phyloP scores from a whole-genome alignment of 1,140 invertebrate species.

The Amyelois transitella region DNA sequence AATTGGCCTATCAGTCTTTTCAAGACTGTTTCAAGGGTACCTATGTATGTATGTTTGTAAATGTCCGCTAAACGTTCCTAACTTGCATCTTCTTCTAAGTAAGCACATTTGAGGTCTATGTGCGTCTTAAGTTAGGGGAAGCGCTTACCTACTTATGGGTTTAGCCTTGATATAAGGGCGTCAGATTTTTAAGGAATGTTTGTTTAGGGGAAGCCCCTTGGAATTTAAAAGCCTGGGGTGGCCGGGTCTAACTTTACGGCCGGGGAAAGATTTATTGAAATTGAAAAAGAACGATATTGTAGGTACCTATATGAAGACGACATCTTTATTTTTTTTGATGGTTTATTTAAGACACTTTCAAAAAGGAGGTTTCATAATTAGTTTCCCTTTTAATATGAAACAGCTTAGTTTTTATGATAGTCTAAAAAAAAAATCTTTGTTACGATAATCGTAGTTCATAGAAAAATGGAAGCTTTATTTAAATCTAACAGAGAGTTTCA shows the following conservation, averaged over 20 bases:
- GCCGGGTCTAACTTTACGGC: not conserved
- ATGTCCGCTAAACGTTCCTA: not conserved
- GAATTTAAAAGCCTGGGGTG: slow-evolving; percentile 10
- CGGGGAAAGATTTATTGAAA: not conserved
- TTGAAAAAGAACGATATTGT: not conserved
- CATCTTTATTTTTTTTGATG: not conserved
- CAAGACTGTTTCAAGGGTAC: no score
- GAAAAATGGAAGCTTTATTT: no score
- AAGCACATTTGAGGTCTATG: slow-evolving; percentile 7
- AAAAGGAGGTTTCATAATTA: no score
- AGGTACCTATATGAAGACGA: not conserved
- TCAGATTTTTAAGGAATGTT: slow-evolving; percentile 22
- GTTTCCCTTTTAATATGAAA: no score
- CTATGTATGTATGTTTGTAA: no score
- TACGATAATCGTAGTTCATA: no score
- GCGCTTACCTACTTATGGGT: slow-evolving; percentile 38
- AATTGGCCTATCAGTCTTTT: no score
- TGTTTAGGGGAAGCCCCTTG: slow-evolving; percentile 5
- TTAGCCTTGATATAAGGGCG: slow-evolving; percentile 34
- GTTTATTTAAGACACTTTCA: not conserved
- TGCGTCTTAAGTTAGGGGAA: slow-evolving; percentile 29
- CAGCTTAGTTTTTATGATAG: no score
- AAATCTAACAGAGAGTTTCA: no score
- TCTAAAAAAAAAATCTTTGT: no score
- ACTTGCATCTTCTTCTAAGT: not conserved